Evolutionary conservation across 2,888 invertebrate species (phyloP).

Genomic region (Leucophenga maculata): DNA sequence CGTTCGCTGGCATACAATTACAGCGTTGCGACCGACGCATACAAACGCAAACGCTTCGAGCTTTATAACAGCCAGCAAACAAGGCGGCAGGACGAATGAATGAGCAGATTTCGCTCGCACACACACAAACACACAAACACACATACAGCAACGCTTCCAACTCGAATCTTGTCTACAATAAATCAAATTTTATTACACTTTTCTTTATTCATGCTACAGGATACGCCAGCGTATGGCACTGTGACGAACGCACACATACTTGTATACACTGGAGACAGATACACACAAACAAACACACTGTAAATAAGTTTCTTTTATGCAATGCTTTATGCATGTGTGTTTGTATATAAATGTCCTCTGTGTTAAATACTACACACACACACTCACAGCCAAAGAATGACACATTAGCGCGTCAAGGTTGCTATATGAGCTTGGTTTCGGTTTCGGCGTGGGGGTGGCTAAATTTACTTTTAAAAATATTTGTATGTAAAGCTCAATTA

Average conservation of each 20-base stretch:
- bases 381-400: conserved; percentile 24
- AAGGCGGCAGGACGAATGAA: background rate
- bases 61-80: conserved; percentile 14
- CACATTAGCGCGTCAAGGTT: conserved; percentile 26
- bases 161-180: conserved; percentile 73
- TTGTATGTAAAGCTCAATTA: too few species aligned
- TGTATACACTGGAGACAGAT: conserved; percentile 27
- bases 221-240: conserved; percentile 65
- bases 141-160: conserved; percentile 60
- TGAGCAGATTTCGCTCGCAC: conserved; percentile 30
- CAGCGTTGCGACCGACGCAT: conserved; percentile 35
- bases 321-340: conserved; percentile 21
- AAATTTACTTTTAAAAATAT: conserved; percentile 25
- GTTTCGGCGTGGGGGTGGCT: conserved; percentile 20
- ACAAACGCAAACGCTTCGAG: conserved; percentile 21
- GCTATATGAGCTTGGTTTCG: background rate
- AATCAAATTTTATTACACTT: conserved; percentile 73
- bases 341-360: conserved; percentile 6
- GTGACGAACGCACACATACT: conserved; percentile 53
- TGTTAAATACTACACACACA: conserved; percentile 29
- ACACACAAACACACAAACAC: conserved; percentile 49
- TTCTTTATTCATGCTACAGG: conserved; percentile 72
- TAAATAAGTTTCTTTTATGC: background rate
- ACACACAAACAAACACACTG: conserved; percentile 28
- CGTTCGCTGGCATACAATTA: conserved; percentile 45